Conservation (phyloP, 1,140 invertebrate species). For the Tachypleus tridentatus region DNA sequence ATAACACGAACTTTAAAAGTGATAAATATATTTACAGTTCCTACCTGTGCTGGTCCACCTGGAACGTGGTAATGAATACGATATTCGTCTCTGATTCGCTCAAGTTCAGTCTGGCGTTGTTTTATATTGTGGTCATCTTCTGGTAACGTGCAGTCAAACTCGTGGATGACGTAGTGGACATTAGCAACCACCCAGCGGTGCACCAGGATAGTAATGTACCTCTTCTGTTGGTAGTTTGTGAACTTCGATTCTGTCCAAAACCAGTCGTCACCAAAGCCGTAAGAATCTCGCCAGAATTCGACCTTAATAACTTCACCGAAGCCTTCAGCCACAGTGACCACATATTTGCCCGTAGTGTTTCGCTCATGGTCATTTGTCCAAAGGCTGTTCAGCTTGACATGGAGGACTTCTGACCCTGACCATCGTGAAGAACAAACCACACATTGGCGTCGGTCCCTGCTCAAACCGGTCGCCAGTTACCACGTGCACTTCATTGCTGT, state of each 20-base stretch:
- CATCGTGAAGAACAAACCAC: slow-evolving; percentile 30
- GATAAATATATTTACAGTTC: too few species aligned
- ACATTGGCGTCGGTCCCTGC: slow-evolving; percentile 37
- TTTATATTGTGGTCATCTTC: slow-evolving; percentile 33
- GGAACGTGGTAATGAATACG: slow-evolving; percentile 29
- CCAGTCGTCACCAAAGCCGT: slow-evolving; percentile 34
- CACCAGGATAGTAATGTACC: slow-evolving; percentile 20
- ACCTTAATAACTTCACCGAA: slow-evolving; percentile 6
- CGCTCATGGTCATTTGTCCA: slow-evolving; percentile 36
- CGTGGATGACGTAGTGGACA: slow-evolving; percentile 33
- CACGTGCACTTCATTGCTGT: slow-evolving; percentile 23
- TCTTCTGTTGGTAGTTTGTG: slow-evolving; percentile 28
- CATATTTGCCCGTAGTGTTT: slow-evolving; percentile 18
- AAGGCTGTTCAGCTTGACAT: slow-evolving; percentile 30
- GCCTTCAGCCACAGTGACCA: too few species aligned
- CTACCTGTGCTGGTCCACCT: slow-evolving; percentile 36
- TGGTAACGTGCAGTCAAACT: slow-evolving; percentile 37
- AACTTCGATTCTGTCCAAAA: slow-evolving; percentile 35
- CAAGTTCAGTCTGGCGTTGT: slow-evolving; percentile 32
- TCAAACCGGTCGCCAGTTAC: slow-evolving; percentile 34
- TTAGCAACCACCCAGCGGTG: slow-evolving; percentile 35
- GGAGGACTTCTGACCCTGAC: slow-evolving; percentile 26
- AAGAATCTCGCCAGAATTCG: slow-evolving; percentile 35
- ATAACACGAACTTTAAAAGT: too few species aligned
- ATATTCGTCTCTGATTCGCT: slow-evolving; percentile 32